Base-by-base conservation (phyloP, 2,797 vertebrate species). In the Novumbra hubbsi region DNA sequence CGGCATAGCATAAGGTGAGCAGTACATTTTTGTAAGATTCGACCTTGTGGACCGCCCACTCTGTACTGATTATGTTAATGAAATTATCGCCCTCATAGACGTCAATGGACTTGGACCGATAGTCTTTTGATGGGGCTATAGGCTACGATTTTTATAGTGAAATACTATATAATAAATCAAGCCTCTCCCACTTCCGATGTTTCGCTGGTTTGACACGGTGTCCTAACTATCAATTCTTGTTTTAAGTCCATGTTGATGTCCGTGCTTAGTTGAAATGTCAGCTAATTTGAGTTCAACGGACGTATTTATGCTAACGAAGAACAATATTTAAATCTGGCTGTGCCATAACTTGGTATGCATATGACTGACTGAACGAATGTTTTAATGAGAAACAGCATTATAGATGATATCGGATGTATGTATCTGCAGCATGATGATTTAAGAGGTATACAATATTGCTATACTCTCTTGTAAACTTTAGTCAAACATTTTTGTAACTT, bases 1-100 rank as follows among this genome's bases (percentile, higher is more conserved):
- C 79, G 57, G 72, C 62, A 78, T 80, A 74, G 15, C 73, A 74
- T 66, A 73, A 88, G 89, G 90, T 90, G 80, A 17, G 82, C 19
- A 70, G 5, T 30, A 7, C 17, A 12, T 12, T 45, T n/a, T 60
- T 21, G n/a, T 24, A 48, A 41, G 11, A 19, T 68, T 15, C 24
- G 11, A 41, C 41, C 2, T 45, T 48, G n/a, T 24, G 27, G 66
- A 62, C 24, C 21, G 60, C 11, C 60, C 11, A 4, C 60, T 62
- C 30, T 34, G 3, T 34, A 17, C 19, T 48, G 21, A n/a, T 19
- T 68, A 21, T 14, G n/a, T 45, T 21, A 19, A 38, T 34, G 38
- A 68, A 38, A 38, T 38, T 38, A 38, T 38, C 5, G 34, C 8
- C 8, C 2, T 38, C 34, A 38, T 38, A 38, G 34, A 5, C 34